A percentile compares a stretch with the other conserved stretches of the same genome.
phyloP scores from a whole-genome alignment of 2,888 invertebrate species.

The Byasa hedistus region DNA sequence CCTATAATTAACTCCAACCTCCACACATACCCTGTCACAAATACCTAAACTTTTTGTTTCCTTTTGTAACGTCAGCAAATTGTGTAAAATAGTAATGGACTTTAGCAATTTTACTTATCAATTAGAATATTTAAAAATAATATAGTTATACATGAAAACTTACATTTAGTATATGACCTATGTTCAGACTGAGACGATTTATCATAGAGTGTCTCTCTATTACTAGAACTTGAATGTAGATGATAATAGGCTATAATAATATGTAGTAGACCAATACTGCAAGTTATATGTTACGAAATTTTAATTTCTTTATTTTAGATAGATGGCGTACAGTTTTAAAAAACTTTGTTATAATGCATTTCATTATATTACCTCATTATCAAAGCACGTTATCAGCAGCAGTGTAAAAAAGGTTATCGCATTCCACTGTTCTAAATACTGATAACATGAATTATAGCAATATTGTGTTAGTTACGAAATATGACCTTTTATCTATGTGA shows the following conservation, averaged over 20 bases:
- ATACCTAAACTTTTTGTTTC: conserved; percentile 19
- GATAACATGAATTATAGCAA: conserved; percentile 11
- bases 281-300: no score
- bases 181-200: no score
- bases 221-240: no score
- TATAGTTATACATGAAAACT: no score
- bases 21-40: conserved; percentile 28
- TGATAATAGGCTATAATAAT: no score
- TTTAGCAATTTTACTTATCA: no score
- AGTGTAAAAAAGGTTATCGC: conserved; percentile 31
- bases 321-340: background rate
- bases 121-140: no score
- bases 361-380: conserved; percentile 9
- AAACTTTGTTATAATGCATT: conserved; percentile 16
- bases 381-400: conserved; percentile 4
- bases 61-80: conserved; percentile 1
- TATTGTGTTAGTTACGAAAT: conserved; percentile 19
- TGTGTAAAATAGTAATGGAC: no score
- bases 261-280: no score
- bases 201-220: no score
- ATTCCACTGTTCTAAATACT: conserved; percentile 13
- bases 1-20: conserved; percentile 33
- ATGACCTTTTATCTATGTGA: conserved; percentile 14
- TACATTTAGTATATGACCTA: no score
- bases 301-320: no score